Percentiles rank a stretch among this genome's conserved stretches.
Conservation (phyloP, 1,140 invertebrate species). For the Wasmannia auropunctata region DNA sequence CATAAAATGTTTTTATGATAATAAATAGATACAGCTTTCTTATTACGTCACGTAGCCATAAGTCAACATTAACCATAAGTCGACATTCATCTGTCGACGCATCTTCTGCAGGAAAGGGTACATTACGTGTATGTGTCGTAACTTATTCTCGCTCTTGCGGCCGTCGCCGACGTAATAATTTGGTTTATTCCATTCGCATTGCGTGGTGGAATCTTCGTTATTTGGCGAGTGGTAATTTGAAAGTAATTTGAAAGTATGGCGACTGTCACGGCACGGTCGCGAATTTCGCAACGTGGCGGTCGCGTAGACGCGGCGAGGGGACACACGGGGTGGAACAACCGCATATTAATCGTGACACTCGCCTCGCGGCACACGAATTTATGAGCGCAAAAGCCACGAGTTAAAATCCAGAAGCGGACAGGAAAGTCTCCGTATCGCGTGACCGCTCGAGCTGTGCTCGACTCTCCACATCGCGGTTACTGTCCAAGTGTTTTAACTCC, state of each 20-base stretch:
- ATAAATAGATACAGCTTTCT: neutral
- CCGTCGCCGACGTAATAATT: constrained; percentile 43
- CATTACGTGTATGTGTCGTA: neutral
- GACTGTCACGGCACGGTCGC: constrained; percentile 56
- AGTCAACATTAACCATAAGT: too few species aligned
- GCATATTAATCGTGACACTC: constrained; percentile 71
- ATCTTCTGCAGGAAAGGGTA: neutral
- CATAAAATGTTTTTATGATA: constrained; percentile 1
- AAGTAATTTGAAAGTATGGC: constrained; percentile 65
- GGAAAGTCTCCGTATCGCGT: constrained; percentile 67
- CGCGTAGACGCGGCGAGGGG: neutral
- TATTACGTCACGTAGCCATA: neutral
- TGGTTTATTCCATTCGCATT: constrained; percentile 40
- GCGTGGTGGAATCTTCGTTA: constrained; percentile 32
- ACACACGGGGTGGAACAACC: constrained; percentile 27
- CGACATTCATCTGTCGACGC: neutral
- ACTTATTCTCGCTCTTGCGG: constrained; percentile 19
- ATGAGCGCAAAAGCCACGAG: constrained; percentile 56
- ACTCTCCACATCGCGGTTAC: constrained; percentile 50
- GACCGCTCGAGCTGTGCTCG: constrained; percentile 60
- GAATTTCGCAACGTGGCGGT: constrained; percentile 33
- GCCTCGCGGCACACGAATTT: constrained; percentile 62
- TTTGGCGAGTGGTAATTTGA: constrained; percentile 52
- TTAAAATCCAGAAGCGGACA: constrained; percentile 55
- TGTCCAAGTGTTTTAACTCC: constrained; percentile 55